These are phyloP conservation scores for Spinus pinus DNA, from an alignment of 2,797 vertebrate species.

Conservation along the genomic window DNA sequence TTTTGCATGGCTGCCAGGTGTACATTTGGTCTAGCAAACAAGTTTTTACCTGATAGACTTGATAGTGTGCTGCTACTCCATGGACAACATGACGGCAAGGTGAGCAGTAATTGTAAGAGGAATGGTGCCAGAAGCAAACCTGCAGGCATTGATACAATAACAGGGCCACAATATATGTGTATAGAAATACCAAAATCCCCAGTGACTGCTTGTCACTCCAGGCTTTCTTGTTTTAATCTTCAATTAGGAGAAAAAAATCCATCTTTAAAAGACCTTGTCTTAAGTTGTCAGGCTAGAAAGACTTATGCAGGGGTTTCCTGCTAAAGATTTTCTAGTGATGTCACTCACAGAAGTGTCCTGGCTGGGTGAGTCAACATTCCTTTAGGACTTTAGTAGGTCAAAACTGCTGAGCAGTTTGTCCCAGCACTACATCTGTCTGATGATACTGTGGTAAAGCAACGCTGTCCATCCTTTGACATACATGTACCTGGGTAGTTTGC, in stretches of 20 bases:
- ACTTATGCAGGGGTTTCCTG: not conserved
- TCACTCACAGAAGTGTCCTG: not conserved
- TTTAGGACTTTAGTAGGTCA: not conserved
- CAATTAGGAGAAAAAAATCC: not conserved
- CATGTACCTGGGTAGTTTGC: rapidly evolving
- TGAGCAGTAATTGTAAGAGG: not conserved
- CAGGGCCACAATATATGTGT: not conserved
- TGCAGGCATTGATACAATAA: not conserved
- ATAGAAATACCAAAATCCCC: not conserved
- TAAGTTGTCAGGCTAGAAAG: not conserved
- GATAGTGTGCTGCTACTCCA: not conserved
- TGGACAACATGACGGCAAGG: not conserved
- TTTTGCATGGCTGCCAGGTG: not conserved
- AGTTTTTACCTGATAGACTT: not conserved
- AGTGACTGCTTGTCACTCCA: not conserved
- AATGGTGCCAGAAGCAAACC: not conserved
- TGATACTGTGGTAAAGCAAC: not conserved
- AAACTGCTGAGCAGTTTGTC: not conserved
- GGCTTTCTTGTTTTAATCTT: not conserved
- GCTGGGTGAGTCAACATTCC: not conserved
- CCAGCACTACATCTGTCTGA: not conserved
- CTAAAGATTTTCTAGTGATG: not conserved
- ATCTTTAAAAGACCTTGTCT: not conserved
- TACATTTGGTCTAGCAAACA: not conserved
- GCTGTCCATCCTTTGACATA: not conserved